Base-by-base conservation (phyloP, 2,888 invertebrate species). In the Ctena decussata region DNA sequence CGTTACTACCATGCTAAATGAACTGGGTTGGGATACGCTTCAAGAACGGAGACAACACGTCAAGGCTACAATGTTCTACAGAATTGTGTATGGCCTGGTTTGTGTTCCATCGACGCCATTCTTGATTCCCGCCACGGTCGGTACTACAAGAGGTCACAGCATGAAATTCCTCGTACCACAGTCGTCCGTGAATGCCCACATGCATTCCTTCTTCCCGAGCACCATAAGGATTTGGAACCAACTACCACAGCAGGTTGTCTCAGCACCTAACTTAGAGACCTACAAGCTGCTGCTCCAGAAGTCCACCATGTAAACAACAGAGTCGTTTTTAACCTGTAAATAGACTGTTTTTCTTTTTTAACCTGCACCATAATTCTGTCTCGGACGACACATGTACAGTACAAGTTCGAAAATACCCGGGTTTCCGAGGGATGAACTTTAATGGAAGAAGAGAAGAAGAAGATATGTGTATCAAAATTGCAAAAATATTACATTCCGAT, bases 391-490 rank as follows among this genome's bases (percentile, higher is more conserved):
- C 60, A 60, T 30, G 60, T 30, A 60, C 60, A 60, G 60, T 21
- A n/a, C 30, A 30, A 60, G 60, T 60, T 60, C 60, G 32, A 60
- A 24, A 60, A 60, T 30, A 60, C 60, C 60, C 60, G 60, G 60
- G n/a, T 60, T 60, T 60, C 30, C 27, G 27, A 60, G 30, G 60
- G 60, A 60, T 60, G 60, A 30, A 60, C 60, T 24, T 60, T 8
- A 60, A 60, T 30, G 60, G 60, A 60, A 60, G 60, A 60, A 30
- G 60, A 60, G 53, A 53, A 53, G 53, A 53, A 53, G 53, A 53
- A 53, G 53, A n/a, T n/a, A n/a, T n/a, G n/a, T n/a, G n/a, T n/a
- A n/a, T n/a, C n/a, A n/a, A n/a, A n/a, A n/a, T n/a, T n/a, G n/a
- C n/a, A n/a, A n/a, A n/a, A n/a, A n/a, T n/a, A n/a, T n/a, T n/a